Percentiles rank a stretch among this genome's conserved stretches.
phyloP scores from a whole-genome alignment of 2,113 vertebrate genomes.

The Plecturocebus donacophilus region DNA sequence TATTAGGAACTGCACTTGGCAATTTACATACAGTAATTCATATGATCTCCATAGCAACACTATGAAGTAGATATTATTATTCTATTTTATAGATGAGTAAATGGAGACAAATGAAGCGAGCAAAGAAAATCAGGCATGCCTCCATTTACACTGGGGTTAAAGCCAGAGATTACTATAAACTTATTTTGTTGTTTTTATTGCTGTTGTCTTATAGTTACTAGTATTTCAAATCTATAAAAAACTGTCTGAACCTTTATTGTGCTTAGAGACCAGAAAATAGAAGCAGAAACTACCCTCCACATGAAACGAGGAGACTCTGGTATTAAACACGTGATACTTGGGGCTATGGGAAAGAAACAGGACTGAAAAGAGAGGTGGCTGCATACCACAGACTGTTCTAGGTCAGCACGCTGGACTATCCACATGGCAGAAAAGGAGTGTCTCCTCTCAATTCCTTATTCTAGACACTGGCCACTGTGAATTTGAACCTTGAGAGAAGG shows the following conservation, averaged over 20 bases:
- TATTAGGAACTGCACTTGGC: background rate
- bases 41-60: constrained; percentile 59
- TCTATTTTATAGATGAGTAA: constrained; percentile 32
- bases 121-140: background rate
- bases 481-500: background rate
- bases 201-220: background rate
- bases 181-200: constrained; percentile 22
- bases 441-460: background rate
- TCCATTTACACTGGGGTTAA: constrained; percentile 25
- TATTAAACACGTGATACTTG: background rate
- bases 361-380: background rate
- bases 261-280: background rate
- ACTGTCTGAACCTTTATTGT: background rate
- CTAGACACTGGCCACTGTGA: background rate
- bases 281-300: background rate
- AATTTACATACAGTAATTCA: constrained; percentile 39
- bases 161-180: background rate
- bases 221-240: background rate
- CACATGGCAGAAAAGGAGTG: background rate
- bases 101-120: constrained; percentile 36
- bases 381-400: background rate
- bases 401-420: background rate
- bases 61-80: background rate
- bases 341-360: background rate
- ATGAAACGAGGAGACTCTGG: background rate